Percentiles rank a stretch among this genome's conserved stretches.
phyloP scores from a whole-genome alignment of 2,888 invertebrate genomes.

The Apocheima hispidaria region DNA sequence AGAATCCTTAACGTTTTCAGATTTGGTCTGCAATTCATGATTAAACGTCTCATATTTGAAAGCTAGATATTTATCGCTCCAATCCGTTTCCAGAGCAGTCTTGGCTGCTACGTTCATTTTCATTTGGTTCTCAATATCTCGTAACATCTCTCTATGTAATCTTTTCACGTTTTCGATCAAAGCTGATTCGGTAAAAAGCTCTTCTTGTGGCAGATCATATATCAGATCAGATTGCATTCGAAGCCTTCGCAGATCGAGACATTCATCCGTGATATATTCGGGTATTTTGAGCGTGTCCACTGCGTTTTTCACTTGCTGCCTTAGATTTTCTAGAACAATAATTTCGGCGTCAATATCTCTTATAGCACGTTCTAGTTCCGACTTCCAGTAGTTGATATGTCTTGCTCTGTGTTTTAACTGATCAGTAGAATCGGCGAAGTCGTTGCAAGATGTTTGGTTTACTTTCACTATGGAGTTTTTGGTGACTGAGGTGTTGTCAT shows the following conservation, averaged over 20 bases:
- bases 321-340: conserved; percentile 64
- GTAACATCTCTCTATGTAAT: conserved; percentile 87
- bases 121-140: conserved; percentile 89
- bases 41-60: conserved; percentile 91
- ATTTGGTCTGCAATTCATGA: conserved; percentile 89
- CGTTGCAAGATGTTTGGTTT: conserved; percentile 74
- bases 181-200: conserved; percentile 90
- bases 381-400: conserved; percentile 81
- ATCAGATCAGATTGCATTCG: conserved; percentile 91
- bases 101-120: conserved; percentile 91
- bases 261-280: conserved; percentile 87
- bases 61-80: conserved; percentile 95
- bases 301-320: conserved; percentile 80
- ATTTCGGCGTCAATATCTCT: conserved; percentile 77
- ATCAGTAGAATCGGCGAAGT: conserved; percentile 75
- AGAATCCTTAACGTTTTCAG: conserved; percentile 90
- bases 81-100: conserved; percentile 92
- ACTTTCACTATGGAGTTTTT: conserved; percentile 80
- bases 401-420: conserved; percentile 72
- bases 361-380: conserved; percentile 75
- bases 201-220: conserved; percentile 91
- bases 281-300: conserved; percentile 71
- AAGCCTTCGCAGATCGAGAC: conserved; percentile 88
- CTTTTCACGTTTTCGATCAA: conserved; percentile 89
- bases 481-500: conserved; percentile 74